These are phyloP conservation scores for Margarornis squamiger DNA, from an alignment of 2,797 vertebrate species.

Conservation along the genomic window DNA sequence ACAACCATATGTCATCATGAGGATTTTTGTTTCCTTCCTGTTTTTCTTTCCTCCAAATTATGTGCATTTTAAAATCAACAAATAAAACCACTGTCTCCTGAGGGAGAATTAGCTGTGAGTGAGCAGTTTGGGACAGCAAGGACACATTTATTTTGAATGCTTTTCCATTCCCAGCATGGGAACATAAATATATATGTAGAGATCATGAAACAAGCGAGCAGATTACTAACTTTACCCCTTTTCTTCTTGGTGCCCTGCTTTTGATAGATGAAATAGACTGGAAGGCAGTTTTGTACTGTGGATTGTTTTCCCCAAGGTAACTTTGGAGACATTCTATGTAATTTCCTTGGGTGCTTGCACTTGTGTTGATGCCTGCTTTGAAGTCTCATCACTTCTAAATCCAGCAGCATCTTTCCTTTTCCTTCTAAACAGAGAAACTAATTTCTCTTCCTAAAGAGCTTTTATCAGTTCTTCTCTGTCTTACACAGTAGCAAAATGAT, in stretches of 20 bases:
- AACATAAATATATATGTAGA: conserved; percentile 8
- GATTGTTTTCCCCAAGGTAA: background rate
- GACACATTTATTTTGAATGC: background rate
- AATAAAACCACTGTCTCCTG: background rate
- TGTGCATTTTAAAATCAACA: background rate
- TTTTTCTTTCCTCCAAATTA: background rate
- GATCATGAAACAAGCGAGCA: background rate
- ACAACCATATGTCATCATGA: background rate
- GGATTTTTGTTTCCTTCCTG: background rate
- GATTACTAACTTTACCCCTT: background rate
- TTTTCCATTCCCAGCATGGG: conserved; percentile 14
- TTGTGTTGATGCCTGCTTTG: background rate
- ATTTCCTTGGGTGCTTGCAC: background rate
- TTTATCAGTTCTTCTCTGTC: background rate
- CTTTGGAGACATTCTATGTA: background rate
- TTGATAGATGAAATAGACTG: background rate
- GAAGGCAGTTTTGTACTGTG: background rate
- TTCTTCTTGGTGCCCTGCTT: background rate
- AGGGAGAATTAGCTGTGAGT: background rate
- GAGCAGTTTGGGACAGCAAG: background rate
- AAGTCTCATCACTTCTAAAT: background rate
- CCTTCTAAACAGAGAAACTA: background rate
- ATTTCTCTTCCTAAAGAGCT: background rate
- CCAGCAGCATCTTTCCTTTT: background rate
- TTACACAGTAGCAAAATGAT: background rate